phyloP scores from a whole-genome alignment of 2,113 vertebrate genomes.

The Eupsittula cactorum region DNA sequence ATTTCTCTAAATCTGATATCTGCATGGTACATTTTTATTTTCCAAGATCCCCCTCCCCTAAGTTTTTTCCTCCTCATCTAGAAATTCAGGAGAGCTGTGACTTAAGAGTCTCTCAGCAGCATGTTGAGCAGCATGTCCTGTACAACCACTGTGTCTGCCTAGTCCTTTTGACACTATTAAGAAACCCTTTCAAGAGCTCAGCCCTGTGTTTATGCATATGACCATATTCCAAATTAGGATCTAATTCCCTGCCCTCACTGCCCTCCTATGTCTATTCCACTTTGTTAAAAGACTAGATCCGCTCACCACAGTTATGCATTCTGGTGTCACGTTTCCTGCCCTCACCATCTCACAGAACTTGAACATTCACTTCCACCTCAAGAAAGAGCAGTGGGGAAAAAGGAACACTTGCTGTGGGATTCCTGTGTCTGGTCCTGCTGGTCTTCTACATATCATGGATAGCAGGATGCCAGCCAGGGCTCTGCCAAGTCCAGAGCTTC shows the following conservation, averaged over 20 bases:
- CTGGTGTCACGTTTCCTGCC: not conserved
- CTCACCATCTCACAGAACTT: not conserved
- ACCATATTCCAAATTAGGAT: not conserved
- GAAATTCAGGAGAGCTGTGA: not conserved
- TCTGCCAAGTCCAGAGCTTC: not conserved
- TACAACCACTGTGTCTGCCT: not conserved
- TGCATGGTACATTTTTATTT: not conserved
- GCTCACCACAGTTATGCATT: accelerated
- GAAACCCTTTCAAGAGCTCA: not conserved
- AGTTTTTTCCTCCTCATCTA: accelerated
- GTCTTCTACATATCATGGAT: not conserved
- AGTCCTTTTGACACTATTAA: not conserved
- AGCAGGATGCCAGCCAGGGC: not conserved
- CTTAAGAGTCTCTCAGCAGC: not conserved
- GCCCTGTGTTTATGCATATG: not conserved
- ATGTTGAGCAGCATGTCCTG: not conserved
- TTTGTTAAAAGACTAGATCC: not conserved
- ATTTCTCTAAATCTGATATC: not conserved
- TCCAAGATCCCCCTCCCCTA: not conserved
- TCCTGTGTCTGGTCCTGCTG: not conserved
- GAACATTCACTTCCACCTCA: not conserved
- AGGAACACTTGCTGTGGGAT: not conserved
- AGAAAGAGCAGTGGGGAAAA: not conserved
- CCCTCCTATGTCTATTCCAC: not conserved
- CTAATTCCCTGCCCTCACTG: not conserved